phyloP scores from a whole-genome alignment of 2,113 vertebrate species.

The Amazona vittata region DNA sequence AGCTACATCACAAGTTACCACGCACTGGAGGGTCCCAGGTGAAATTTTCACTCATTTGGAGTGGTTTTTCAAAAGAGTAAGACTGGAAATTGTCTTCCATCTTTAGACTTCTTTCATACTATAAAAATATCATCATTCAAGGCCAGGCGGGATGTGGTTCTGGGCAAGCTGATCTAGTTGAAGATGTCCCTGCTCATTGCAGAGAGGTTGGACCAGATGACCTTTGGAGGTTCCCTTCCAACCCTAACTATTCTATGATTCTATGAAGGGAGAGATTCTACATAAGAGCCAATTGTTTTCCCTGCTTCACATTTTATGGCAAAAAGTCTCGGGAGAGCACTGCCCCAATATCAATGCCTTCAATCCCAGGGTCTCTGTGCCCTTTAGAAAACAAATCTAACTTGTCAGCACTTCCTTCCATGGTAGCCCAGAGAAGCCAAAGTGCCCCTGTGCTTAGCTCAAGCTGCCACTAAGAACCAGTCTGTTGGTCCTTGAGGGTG shows the following conservation, averaged over 20 bases:
- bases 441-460: not conserved
- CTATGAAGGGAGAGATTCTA: not conserved
- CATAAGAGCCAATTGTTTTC: not conserved
- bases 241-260: not conserved
- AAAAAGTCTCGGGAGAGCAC: not conserved
- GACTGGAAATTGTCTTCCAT: not conserved
- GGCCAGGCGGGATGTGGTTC: not conserved
- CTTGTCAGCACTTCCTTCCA: not conserved
- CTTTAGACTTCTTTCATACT: not conserved
- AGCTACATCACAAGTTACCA: not conserved
- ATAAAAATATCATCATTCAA: not conserved
- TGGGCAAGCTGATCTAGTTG: not conserved
- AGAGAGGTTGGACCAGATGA: not conserved
- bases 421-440: not conserved
- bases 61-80: not conserved
- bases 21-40: not conserved
- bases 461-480: not conserved
- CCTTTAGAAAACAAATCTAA: not conserved
- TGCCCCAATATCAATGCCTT: not conserved
- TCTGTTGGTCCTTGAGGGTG: not conserved
- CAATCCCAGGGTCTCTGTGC: not conserved
- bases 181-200: not conserved
- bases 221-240: not conserved
- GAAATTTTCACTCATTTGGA: not conserved
- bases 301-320: not conserved